A percentile compares a stretch with the other conserved stretches of the same genome.
Evolutionary conservation across 1,140 invertebrate species (phyloP).

Genomic region (Cydia splendana): DNA sequence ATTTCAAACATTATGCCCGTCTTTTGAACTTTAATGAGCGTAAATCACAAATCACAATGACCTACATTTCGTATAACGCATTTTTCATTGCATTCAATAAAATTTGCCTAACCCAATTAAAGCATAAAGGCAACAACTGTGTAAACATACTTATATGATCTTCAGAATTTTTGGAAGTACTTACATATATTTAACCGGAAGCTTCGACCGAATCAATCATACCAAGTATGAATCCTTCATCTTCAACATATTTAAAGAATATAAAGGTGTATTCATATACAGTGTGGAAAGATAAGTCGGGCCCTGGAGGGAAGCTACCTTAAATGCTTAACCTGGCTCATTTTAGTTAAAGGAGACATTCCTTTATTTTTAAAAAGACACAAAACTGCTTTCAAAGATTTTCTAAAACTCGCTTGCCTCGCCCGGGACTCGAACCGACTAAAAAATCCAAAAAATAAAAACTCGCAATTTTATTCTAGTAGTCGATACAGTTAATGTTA

Average conservation of each 20-base stretch:
- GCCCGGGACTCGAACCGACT: too few species aligned
- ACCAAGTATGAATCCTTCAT: not conserved
- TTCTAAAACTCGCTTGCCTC: too few species aligned
- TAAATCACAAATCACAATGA: not conserved
- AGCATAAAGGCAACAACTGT: conserved; percentile 3
- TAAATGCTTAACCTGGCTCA: too few species aligned
- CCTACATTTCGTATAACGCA: not conserved
- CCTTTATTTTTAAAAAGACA: too few species aligned
- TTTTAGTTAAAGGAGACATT: too few species aligned
- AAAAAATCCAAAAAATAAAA: too few species aligned
- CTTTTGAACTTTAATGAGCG: conserved; percentile 15
- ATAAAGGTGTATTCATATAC: conserved; percentile 18
- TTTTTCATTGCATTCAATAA: not conserved
- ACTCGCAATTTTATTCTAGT: too few species aligned
- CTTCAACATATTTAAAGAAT: not conserved
- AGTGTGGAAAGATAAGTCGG: too few species aligned
- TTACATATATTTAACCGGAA: not conserved
- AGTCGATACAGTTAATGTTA: too few species aligned
- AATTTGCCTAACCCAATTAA: not conserved
- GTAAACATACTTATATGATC: conserved; percentile 8
- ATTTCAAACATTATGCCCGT: not conserved
- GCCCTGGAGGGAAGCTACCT: too few species aligned
- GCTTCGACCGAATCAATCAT: not conserved
- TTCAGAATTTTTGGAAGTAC: not conserved
- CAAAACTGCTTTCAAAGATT: too few species aligned